A percentile compares a stretch with the other conserved stretches of the same genome.
Evolutionary conservation across 2,888 invertebrate genomes (phyloP).

Genomic region (Myathropa florea): DNA sequence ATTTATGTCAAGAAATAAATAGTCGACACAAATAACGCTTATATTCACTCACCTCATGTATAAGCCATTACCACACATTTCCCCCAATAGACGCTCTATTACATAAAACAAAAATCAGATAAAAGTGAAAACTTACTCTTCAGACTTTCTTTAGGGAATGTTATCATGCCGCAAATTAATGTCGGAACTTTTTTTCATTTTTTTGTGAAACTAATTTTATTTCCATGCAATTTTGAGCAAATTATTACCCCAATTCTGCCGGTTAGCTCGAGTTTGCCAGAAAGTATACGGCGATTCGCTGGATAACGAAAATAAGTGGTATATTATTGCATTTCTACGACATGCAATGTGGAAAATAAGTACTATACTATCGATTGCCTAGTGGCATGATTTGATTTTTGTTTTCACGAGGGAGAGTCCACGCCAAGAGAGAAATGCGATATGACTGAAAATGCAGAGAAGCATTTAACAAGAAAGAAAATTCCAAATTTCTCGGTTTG

Average conservation of each 20-base stretch:
- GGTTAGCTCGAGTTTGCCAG: background rate
- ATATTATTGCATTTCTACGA: constrained; percentile 54
- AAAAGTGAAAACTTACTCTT: background rate
- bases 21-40: background rate
- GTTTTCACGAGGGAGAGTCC: too few species aligned
- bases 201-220: background rate
- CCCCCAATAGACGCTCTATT: background rate
- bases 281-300: background rate
- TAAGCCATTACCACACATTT: background rate
- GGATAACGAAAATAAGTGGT: constrained; percentile 34
- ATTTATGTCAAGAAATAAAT: background rate
- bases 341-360: constrained; percentile 77
- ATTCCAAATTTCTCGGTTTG: background rate
- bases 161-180: background rate
- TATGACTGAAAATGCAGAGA: background rate
- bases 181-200: background rate
- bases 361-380: constrained; percentile 75
- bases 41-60: background rate
- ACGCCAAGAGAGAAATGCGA: background rate
- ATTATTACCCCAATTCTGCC: background rate
- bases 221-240: background rate
- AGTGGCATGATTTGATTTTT: constrained; percentile 72
- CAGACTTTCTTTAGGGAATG: background rate
- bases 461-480: background rate
- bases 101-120: background rate